phyloP scores from a whole-genome alignment of 2,113 vertebrate genomes.

The Maccullochella peelii region DNA sequence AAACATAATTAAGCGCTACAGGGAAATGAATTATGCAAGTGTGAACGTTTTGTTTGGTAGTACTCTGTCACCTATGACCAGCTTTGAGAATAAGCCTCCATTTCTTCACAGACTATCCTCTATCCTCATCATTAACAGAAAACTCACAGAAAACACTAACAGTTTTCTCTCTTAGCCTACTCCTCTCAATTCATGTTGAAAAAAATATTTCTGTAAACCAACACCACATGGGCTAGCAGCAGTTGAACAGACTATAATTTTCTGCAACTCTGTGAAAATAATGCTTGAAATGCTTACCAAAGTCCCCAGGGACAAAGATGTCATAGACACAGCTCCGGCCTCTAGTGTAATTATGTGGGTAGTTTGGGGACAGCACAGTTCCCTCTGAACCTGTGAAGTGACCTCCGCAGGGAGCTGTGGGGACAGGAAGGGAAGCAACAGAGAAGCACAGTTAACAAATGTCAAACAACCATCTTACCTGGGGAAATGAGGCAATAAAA shows the following conservation, averaged over 20 bases:
- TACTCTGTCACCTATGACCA: slow-evolving; percentile 32
- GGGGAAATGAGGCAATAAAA: slow-evolving; percentile 58
- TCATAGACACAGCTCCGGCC: slow-evolving; percentile 95
- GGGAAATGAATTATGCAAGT: slow-evolving; percentile 44
- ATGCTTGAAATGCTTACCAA: slow-evolving; percentile 89
- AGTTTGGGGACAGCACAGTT: slow-evolving; percentile 97
- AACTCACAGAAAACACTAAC: slow-evolving; percentile 28
- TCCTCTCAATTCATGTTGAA: slow-evolving; percentile 5
- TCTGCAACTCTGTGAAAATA: slow-evolving; percentile 38
- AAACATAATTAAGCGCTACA: slow-evolving; percentile 30
- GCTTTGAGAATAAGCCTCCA: slow-evolving; percentile 29
- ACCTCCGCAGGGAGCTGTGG: slow-evolving; percentile 95
- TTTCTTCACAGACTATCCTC: slow-evolving; percentile 28
- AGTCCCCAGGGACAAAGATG: slow-evolving; percentile 96
- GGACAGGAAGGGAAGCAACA: slow-evolving; percentile 40
- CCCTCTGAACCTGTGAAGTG: slow-evolving; percentile 95
- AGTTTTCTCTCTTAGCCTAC: slow-evolving; percentile 6
- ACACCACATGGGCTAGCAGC: not conserved
- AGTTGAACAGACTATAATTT: slow-evolving; percentile 20
- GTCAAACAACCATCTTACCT: slow-evolving; percentile 48
- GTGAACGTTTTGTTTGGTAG: slow-evolving; percentile 34
- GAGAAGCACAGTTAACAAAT: slow-evolving; percentile 59
- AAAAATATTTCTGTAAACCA: slow-evolving; percentile 18
- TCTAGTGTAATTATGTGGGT: slow-evolving; percentile 96
- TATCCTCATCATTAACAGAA: slow-evolving; percentile 38